Evolutionary conservation across 2,797 vertebrate genomes (phyloP).

Genomic region (Kryptopterus vitreolus): DNA sequence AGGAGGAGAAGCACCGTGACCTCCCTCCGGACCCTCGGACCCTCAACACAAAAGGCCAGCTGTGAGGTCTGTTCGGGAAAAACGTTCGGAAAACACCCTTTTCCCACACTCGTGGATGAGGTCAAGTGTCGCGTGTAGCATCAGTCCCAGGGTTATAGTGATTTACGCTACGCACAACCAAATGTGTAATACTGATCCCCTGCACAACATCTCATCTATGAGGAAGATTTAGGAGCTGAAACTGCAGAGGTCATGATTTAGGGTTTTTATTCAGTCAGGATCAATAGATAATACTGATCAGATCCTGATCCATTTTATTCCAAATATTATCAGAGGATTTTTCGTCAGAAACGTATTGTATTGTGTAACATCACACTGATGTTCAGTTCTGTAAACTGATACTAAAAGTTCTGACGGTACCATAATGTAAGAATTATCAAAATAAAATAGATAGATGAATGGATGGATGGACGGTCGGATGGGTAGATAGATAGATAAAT

Average conservation of each 20-base stretch:
- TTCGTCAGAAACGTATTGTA: too few relatives aligned
- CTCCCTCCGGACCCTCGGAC: slow-evolving; percentile 62
- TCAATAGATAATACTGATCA: too few relatives aligned
- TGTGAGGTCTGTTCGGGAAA: slow-evolving; percentile 59
- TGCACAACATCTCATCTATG: neutral
- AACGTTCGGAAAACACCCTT: neutral
- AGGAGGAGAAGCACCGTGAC: slow-evolving; percentile 54
- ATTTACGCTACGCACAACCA: too few relatives aligned
- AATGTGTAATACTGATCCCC: neutral
- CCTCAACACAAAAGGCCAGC: slow-evolving; percentile 60
- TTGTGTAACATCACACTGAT: neutral
- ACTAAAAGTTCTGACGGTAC: neutral
- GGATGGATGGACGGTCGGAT: too few relatives aligned
- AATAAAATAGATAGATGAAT: too few relatives aligned
- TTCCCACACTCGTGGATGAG: slow-evolving; percentile 28
- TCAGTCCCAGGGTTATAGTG: too few relatives aligned
- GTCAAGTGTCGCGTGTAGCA: neutral
- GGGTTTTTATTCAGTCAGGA: neutral
- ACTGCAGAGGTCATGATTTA: too few relatives aligned
- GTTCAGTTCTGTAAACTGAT: neutral
- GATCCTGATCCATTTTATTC: too few relatives aligned
- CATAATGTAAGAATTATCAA: too few relatives aligned
- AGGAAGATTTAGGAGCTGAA: too few relatives aligned
- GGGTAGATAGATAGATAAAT: too few relatives aligned
- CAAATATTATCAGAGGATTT: too few relatives aligned